Percentiles rank a stretch among this genome's conserved stretches.
Evolutionary conservation across 2,797 vertebrate genomes (phyloP).

Genomic region (Phalanger gymnotis): DNA sequence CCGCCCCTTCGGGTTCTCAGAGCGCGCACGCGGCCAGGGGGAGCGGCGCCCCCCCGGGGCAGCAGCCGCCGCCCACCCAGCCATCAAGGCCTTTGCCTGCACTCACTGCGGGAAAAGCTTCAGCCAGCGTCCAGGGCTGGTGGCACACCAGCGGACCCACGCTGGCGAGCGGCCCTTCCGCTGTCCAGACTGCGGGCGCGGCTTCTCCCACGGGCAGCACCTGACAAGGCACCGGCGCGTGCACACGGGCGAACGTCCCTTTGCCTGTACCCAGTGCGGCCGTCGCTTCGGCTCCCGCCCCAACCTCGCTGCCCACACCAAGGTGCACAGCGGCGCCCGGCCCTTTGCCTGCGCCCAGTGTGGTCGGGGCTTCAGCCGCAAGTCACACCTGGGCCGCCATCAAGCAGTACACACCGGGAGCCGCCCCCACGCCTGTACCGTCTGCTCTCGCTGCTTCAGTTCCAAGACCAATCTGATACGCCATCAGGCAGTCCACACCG

Average conservation of each 20-base stretch:
- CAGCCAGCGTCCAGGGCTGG: constrained; percentile 50
- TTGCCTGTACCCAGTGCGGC: constrained; percentile 92
- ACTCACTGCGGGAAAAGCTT: constrained; percentile 64
- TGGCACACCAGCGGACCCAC: constrained; percentile 50
- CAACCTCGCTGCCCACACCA: constrained; percentile 90
- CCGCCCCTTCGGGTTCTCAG: constrained; percentile 60
- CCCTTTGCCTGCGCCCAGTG: constrained; percentile 92
- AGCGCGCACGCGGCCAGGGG: constrained; percentile 69
- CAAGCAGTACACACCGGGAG: constrained; percentile 85
- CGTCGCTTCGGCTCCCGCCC: constrained; percentile 93
- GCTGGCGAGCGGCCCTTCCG: constrained; percentile 72
- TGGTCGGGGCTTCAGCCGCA: constrained; percentile 85
- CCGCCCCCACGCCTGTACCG: constrained; percentile 82
- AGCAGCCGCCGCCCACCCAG: constrained; percentile 55
- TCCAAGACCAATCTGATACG: constrained; percentile 86
- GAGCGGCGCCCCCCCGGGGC: constrained; percentile 64
- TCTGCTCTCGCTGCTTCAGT: constrained; percentile 84
- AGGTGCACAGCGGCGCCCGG: constrained; percentile 91
- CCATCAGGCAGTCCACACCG: constrained; percentile 85
- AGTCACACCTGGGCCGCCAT: constrained; percentile 85
- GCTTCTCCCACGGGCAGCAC: constrained; percentile 86
- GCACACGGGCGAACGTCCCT: constrained; percentile 93
- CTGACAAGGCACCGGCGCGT: constrained; percentile 90
- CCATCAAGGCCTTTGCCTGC: constrained; percentile 68
- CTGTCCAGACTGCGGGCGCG: constrained; percentile 80